Base-by-base conservation (phyloP, 2,113 vertebrate species). In the Suricata suricatta region DNA sequence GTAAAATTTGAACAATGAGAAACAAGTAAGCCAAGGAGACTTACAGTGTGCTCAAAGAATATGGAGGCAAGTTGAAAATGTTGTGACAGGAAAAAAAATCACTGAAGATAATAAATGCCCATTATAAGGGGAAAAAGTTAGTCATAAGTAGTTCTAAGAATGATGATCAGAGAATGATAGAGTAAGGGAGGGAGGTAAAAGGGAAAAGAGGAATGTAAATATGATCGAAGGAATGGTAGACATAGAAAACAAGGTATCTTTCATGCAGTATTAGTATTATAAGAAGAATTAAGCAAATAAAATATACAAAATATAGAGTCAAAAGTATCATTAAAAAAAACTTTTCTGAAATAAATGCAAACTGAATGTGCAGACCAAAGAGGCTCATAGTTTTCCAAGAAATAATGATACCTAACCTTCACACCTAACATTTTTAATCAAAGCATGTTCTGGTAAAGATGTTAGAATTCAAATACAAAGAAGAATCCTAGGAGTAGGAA, bases 381-480 rank as follows among this genome's bases (percentile, higher is more conserved):
- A 1, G 1, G 1, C 33, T 90, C 27, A 83, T 15, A 85, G 33
- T 52, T 63, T 83, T 60, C 44, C 19, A 89, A 89, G n/a, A 83
- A 96, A 82, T 93, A 88, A 86, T 95, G 71, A 76, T 86, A 60
- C 3, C 19, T 63, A 80, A 60, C 41, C 68, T 72, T 90, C 29
- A 79, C 50, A 60, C 8, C 7, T 88, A 81, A 29, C 57, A 93
- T 79, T 89, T 10, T 14, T 96, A 96, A 95, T 83, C 47, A 93
- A 95, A 95, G 79, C 5, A 54, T 69, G 72, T 27, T 95, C 54
- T 76, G 38, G 4, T 57, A 87, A 52, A 72, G 31, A 87, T 88
- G 10, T 77, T 93, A 88, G 74, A 86, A 87, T 86, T 89, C 38
- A 96, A 83, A 2, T 79, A 83, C 79, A 83, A 80, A 95, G 63